Evolutionary conservation across 2,113 vertebrate genomes (phyloP), one percentile per base, ranked within the genome.

Genomic region (Pleuronectes platessa): DNA sequence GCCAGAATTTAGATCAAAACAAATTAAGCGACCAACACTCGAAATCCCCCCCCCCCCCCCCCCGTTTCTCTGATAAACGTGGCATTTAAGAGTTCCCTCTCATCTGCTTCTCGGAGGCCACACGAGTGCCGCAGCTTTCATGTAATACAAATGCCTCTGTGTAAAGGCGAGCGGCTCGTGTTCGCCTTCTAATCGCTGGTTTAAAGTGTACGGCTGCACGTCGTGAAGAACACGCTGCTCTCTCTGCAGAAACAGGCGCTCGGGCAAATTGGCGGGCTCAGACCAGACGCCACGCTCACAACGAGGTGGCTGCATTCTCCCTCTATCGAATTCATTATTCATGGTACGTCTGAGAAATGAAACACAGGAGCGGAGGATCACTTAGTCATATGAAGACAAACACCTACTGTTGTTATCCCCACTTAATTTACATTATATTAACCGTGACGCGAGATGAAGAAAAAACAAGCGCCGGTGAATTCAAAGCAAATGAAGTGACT

Each of bases 71-170:
- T 73, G 80, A 85, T 82, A 82, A 85, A 87, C 68, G 26, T 49
- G 73, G 17, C 69, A 82, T 86, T 90, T 84, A 79, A 74, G 69
- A 45, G 42, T 68, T 71, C 21, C 81, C 78, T 83, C 90, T 89
- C 82, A 70, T 88, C 83, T 77, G 66, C 51, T 61, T 76, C 79
- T 78, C 71, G 58, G 60, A 71, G 67, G 64, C 74, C 45, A 45
- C 45, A 45, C 0, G 21, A 83, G 49, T 79, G 63, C 58, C 78
- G 71, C 68, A 75, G 82, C 76, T 78, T 82, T 85, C 56, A 68
- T 85, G 65, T 55, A 53, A 75, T 55, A 86, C 82, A 80, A 90
- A 85, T 69, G 74, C 68, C 61, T 84, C 74, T 49, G 74, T 76
- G 73, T 84, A 65, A 73, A 65, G 59, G 54, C 78, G 9, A 40